Conservation (phyloP, 2,888 invertebrate species). For the Lagria hirta region DNA sequence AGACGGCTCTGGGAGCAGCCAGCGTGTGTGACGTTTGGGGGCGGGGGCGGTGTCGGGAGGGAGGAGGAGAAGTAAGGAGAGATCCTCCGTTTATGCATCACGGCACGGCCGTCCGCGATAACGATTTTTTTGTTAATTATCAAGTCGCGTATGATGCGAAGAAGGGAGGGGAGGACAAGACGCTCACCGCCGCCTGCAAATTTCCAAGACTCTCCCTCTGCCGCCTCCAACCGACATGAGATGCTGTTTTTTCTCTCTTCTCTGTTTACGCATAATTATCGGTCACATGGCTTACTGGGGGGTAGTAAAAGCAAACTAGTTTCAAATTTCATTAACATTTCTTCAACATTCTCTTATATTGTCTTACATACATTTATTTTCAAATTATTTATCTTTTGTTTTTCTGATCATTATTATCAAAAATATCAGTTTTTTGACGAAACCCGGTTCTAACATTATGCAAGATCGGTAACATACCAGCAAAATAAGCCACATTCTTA, state of each 20-base stretch:
- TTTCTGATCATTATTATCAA: no score
- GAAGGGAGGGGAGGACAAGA: conserved; percentile 29
- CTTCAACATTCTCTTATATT: no score
- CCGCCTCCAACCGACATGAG: conserved; percentile 2
- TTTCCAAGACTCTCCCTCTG: conserved; percentile 18
- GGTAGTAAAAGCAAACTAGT: no score
- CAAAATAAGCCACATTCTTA: no score
- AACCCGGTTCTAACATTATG: no score
- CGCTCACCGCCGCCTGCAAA: conserved; percentile 24
- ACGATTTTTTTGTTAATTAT: conserved; percentile 58
- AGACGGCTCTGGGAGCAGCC: conserved; percentile 47
- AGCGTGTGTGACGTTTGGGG: conserved; percentile 42
- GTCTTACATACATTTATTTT: no score
- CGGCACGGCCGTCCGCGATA: conserved; percentile 55
- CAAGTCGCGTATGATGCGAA: conserved; percentile 55
- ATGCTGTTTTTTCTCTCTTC: conserved; percentile 14
- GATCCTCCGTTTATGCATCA: conserved; percentile 54
- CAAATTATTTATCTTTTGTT: no score
- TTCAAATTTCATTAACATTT: no score
- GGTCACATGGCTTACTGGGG: conserved; percentile 22
- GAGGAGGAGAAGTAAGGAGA: conserved; percentile 44
- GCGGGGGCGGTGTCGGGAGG: conserved; percentile 31
- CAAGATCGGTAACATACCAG: no score
- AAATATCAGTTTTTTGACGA: no score
- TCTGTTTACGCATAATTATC: conserved; percentile 22